A percentile compares a stretch with the other conserved stretches of the same genome.
Conservation (phyloP, 2,888 invertebrate species). For the Malachius bipustulatus region DNA sequence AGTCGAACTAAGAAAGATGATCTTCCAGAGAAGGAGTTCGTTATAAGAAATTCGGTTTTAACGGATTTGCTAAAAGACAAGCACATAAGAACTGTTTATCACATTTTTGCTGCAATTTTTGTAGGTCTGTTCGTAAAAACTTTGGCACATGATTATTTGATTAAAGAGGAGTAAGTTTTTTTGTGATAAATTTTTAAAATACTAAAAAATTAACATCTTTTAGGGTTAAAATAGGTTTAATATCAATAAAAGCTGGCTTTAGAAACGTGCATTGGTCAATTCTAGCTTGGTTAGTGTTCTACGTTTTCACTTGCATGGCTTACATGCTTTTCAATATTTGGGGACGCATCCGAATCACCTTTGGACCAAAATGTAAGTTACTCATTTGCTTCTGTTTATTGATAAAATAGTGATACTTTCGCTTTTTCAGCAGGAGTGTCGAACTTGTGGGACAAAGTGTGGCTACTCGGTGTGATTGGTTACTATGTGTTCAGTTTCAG, state of each 20-base stretch:
- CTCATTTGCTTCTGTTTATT: conserved; percentile 7
- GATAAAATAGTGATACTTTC: neutral
- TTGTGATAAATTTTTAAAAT: conserved; percentile 11
- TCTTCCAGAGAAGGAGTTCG: conserved; percentile 13
- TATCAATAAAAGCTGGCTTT: conserved; percentile 47
- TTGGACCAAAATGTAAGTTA: conserved; percentile 31
- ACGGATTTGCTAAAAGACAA: conserved; percentile 17
- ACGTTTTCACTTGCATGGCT: conserved; percentile 34
- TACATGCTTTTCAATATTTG: conserved; percentile 40
- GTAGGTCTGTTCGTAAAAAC: conserved; percentile 15
- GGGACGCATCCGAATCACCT: conserved; percentile 33
- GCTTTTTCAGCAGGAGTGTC: conserved; percentile 26
- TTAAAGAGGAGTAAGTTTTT: conserved; percentile 58
- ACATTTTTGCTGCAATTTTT: conserved; percentile 15
- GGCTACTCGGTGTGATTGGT: conserved; percentile 28
- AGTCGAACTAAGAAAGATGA: conserved; percentile 6
- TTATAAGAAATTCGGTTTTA: conserved; percentile 15
- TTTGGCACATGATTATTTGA: conserved; percentile 57
- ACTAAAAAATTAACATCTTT: conserved; percentile 18
- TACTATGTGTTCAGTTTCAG: conserved; percentile 35
- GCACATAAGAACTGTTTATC: conserved; percentile 18
- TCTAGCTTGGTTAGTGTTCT: conserved; percentile 43
- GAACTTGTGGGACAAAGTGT: conserved; percentile 36
- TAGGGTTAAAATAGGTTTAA: conserved; percentile 46
- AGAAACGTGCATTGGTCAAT: conserved; percentile 47